These are phyloP conservation scores for Glaucidium brasilianum DNA, from an alignment of 2,113 vertebrate genomes.

Conservation along the genomic window DNA sequence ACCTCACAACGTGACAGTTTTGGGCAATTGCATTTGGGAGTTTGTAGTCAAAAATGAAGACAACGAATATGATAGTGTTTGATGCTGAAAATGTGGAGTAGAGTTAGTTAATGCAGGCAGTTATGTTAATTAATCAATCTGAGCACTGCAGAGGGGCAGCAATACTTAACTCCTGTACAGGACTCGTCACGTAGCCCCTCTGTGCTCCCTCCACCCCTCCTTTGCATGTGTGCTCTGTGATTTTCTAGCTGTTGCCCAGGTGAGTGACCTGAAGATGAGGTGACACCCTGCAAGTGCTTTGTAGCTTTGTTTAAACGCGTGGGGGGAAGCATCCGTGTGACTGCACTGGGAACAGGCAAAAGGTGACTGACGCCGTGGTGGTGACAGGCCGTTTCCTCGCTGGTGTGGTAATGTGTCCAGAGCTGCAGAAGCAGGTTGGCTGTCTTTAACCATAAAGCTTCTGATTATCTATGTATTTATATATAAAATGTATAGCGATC, in stretches of 20 bases:
- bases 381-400: not conserved
- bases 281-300: not conserved
- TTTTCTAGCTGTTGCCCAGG: not conserved
- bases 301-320: not conserved
- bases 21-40: not conserved
- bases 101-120: not conserved
- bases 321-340: accelerated
- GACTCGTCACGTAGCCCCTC: not conserved
- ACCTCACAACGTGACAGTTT: not conserved
- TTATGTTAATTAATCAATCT: not conserved
- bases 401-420: not conserved
- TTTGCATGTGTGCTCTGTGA: not conserved
- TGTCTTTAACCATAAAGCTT: not conserved
- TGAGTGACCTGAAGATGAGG: accelerated
- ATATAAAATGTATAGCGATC: too few species aligned
- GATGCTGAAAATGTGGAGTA: not conserved
- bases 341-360: not conserved
- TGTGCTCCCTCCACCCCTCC: not conserved
- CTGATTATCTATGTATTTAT: not conserved
- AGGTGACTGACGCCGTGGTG: not conserved
- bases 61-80: not conserved
- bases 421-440: not conserved
- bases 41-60: not conserved
- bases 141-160: not conserved
- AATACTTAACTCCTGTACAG: not conserved